Percentiles rank a stretch among this genome's conserved stretches.
Evolutionary conservation across 2,888 invertebrate genomes (phyloP).

Genomic region (Phaonia tiefii): DNA sequence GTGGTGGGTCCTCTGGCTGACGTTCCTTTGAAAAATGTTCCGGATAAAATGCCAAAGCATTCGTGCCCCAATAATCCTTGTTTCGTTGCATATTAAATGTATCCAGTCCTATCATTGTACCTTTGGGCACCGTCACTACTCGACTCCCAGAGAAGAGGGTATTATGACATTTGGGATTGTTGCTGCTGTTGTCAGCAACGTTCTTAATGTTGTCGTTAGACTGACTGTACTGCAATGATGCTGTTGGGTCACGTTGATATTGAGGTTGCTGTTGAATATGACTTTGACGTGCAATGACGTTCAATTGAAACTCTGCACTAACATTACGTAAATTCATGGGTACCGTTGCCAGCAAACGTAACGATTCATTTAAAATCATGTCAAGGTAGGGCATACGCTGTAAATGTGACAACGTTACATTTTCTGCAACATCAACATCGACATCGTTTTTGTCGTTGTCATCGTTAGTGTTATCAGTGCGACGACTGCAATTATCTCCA

Average conservation of each 20-base stretch:
- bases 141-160: neutral
- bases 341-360: constrained; percentile 77
- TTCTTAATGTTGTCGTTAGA: neutral
- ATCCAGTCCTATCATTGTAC: constrained; percentile 76
- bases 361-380: constrained; percentile 77
- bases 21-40: constrained; percentile 72
- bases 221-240: neutral
- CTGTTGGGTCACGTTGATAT: constrained; percentile 71
- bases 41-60: constrained; percentile 76
- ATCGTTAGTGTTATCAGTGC: neutral
- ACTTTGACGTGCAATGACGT: constrained; percentile 37
- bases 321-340: constrained; percentile 78
- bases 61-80: constrained; percentile 75
- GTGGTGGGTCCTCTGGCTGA: constrained; percentile 18
- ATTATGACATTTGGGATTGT: neutral
- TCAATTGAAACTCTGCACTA: constrained; percentile 75
- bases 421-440: constrained; percentile 14
- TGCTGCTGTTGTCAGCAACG: neutral
- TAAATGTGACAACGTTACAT: constrained; percentile 70
- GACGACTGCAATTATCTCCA: no score
- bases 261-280: constrained; percentile 66
- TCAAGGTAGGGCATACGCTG: constrained; percentile 77
- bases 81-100: constrained; percentile 79
- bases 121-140: constrained; percentile 73
- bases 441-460: neutral